These are phyloP conservation scores for Lepeophtheirus salmonis DNA, from an alignment of 1,140 invertebrate species.

Conservation along the genomic window DNA sequence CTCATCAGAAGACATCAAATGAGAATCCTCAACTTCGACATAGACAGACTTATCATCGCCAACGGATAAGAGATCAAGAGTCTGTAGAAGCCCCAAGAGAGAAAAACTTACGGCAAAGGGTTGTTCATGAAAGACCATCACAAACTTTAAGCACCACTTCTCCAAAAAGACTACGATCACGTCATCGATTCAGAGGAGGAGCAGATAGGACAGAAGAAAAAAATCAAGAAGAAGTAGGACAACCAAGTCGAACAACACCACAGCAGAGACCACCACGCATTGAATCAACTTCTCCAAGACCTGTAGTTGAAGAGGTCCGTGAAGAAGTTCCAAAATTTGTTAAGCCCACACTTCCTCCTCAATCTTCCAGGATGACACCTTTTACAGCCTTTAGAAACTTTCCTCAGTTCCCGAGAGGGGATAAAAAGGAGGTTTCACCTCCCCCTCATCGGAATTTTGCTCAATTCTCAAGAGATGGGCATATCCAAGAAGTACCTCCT, in stretches of 20 bases:
- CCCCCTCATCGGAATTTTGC: not conserved
- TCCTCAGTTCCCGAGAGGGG: conserved; percentile 5
- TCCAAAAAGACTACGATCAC: not conserved
- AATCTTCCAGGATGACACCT: not conserved
- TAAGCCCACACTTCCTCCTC: not conserved
- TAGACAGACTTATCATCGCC: not conserved
- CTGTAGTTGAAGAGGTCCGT: not conserved
- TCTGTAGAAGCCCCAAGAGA: not conserved
- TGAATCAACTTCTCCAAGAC: not conserved
- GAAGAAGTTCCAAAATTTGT: not conserved
- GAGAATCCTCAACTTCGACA: not conserved
- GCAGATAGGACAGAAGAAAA: not conserved
- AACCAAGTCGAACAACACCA: not conserved
- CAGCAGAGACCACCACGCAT: not conserved
- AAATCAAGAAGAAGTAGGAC: not conserved
- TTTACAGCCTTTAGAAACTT: conserved; percentile 19
- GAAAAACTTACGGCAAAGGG: not conserved
- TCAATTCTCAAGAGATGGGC: not conserved
- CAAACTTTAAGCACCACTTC: too few relatives aligned
- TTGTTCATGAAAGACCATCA: not conserved
- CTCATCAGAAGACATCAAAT: too few relatives aligned
- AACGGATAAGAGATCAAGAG: not conserved
- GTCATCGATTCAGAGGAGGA: not conserved
- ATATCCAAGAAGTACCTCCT: not conserved
- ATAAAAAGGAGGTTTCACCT: not conserved